Evolutionary conservation across 1,140 invertebrate species (phyloP), one percentile per base, ranked within the genome.

Genomic region (Drosophila arawakana): DNA sequence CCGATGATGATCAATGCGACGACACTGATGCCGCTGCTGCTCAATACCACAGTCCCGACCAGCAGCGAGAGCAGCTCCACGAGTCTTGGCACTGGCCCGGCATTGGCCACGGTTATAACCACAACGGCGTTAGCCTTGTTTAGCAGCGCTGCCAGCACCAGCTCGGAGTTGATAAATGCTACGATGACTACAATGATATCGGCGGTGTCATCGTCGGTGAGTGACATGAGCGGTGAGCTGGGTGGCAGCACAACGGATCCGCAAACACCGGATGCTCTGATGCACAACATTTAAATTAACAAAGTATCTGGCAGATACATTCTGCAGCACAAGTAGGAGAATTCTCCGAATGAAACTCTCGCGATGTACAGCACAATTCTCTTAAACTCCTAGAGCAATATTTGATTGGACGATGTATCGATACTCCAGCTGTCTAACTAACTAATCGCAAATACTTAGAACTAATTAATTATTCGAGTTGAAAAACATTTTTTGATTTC

Each of bases 241-340:
- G 76, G 73, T 1, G 68, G 68, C 58, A 85, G 85, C 46, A 91
- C 90, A 47, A 91, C 90, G 9, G 90, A 91, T 85, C 90, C 90
- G 0, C 90, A 91, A 66, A 91, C 86, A 7, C 81, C 90, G 0
- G 80, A 84, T 6, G 90, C 88, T n/a, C 58, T 91, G 39, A 37
- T 91, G 60, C 74, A 90, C 41, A 63, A 79, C 10, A 93, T 91
- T 62, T 93, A 70, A 88, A 91, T 13, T 9, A n/a, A 5, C 9
- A 13, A 35, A 41, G 43, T 72, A 66, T 66, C 69, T 66, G 2
- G n/a, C 37, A 66, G 69, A 72, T 72, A 58, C 52, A 39, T 63
- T 63, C 47, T 13, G 50, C 25, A 49, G 13, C 10, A 30, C 13
- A 30, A 2, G 10, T 25, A 11, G 21, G 30, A 15, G 30, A 50